Base-by-base conservation (phyloP, 2,888 invertebrate species). In the Stratiomys singularior region DNA sequence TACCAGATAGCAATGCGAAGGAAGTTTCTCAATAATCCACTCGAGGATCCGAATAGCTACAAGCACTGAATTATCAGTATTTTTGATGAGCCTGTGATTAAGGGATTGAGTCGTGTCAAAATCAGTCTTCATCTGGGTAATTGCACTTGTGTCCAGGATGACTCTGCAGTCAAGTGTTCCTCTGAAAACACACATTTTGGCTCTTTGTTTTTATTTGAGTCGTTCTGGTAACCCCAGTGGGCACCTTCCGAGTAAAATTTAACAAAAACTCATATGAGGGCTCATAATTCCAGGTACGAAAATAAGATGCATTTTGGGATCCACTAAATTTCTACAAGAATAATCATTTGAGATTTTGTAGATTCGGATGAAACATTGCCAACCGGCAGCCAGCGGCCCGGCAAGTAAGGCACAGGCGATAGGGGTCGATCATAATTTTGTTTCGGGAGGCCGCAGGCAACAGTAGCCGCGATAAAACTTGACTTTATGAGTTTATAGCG, bases 401-500 rank as follows among this genome's bases (percentile, higher is more conserved):
- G 9, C 37, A 3, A 37, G 37, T 37, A 60, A 60, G 21, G 23
- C 60, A 60, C 11, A 21, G 60, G 60, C 25, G 7, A 60, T 21
- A 1, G 52, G 18, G 18, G 25, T 21, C 28, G 25, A 27, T 30
- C 66, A 27, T 72, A 72, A 72, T 72, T 72, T 74, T 21, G 11
- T 72, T 23, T 3, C 18, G 27, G 13, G 37, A 69, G 69, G 69
- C 60, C 11, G 21, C 60, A 18, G 69, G 30, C 52, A 74, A 74
- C 74, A 74, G 74, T 74, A 74, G 74, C 74, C 56, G 60, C 74
- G 60, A 74, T 74, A 74, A 74, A 74, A 74, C 52, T 52, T 25
- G 52, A 67, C 67, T 37, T 67, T 44, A 72, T 47, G 72, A 18
- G 52, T 76, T 79, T 77, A 79, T 77, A 74, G 76, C 64, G 76